Evolutionary conservation across 2,888 invertebrate species (phyloP), one percentile per base, ranked within the genome.

Genomic region (Campoplex nolae): DNA sequence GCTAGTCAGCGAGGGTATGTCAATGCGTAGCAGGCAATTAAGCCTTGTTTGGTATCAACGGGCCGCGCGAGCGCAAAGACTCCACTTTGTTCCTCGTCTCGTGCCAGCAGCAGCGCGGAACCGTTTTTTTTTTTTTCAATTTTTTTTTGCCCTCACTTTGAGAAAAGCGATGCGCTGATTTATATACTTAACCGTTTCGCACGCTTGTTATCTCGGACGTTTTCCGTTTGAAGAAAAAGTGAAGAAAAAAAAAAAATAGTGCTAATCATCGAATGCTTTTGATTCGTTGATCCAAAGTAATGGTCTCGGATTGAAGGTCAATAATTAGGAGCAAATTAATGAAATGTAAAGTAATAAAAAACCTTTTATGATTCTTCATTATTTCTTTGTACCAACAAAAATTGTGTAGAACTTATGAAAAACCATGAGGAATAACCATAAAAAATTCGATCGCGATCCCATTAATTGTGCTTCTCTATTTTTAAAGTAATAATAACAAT

Each of bases 101-200:
- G 84, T 82, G 83, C 75, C 84, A 74, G 58, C 79, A 78, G 58
- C 79, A 79, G 76, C 79, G 62, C 80, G 78, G 82, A 71, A 74
- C 35, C 81, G 68, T 84, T 68, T 35, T 76, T 54, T 51, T 54
- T 51, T 32, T 78, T 48, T 9, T 67, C 38, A 38, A 23, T 23
- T 23, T 23, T 42, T 38, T 65, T 78, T 82, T 51, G 18, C 23
- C 13, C 32, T 82, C 85, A 88, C 89, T 86, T 88, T 89, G 90
- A 90, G 88, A 90, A 89, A 91, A 92, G 91, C 91, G 90, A 91
- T 90, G 89, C 89, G 90, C 89, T 92, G 92, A 92, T 93, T 93
- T 93, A 92, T 93, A 90, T 92, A 83, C 87, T 84, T 84, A 54
- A 89, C 90, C 89, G 77, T 78, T 84, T 77, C 83, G 58, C 76